phyloP scores from a whole-genome alignment of 2,888 invertebrate genomes.

The Chloroclysta siterata region DNA sequence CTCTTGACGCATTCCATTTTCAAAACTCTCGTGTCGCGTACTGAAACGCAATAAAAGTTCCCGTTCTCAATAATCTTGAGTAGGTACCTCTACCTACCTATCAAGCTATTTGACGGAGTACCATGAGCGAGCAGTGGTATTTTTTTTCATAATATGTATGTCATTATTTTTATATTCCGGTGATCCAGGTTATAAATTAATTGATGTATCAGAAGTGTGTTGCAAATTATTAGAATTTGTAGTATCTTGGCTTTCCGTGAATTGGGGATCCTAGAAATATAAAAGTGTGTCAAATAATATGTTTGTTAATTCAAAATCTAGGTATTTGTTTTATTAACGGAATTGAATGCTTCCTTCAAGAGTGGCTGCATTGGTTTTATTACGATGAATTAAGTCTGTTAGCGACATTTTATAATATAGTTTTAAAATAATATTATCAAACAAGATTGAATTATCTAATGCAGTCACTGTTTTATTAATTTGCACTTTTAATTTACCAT shows the following conservation, averaged over 20 bases:
- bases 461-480: constrained; percentile 63
- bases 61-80: too few species aligned
- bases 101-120: too few species aligned
- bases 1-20: too few species aligned
- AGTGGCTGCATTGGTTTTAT: constrained; percentile 37
- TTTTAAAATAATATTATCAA: not conserved
- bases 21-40: too few species aligned
- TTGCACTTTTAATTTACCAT: constrained; percentile 60
- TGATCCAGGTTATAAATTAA: too few species aligned
- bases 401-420: not conserved
- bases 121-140: too few species aligned
- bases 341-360: constrained; percentile 28
- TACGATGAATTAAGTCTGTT: not conserved
- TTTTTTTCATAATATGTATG: too few species aligned
- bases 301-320: not conserved
- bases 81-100: too few species aligned
- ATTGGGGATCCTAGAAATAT: not conserved
- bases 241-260: not conserved
- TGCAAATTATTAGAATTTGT: too few species aligned
- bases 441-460: constrained; percentile 33
- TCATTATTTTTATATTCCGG: too few species aligned
- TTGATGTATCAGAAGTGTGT: too few species aligned
- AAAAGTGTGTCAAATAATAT: not conserved
- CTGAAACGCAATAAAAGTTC: too few species aligned
- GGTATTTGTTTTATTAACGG: not conserved